Evolutionary conservation across 2,113 vertebrate genomes (phyloP), one percentile per base, ranked within the genome.

Genomic region (Percopsis transmontana): DNA sequence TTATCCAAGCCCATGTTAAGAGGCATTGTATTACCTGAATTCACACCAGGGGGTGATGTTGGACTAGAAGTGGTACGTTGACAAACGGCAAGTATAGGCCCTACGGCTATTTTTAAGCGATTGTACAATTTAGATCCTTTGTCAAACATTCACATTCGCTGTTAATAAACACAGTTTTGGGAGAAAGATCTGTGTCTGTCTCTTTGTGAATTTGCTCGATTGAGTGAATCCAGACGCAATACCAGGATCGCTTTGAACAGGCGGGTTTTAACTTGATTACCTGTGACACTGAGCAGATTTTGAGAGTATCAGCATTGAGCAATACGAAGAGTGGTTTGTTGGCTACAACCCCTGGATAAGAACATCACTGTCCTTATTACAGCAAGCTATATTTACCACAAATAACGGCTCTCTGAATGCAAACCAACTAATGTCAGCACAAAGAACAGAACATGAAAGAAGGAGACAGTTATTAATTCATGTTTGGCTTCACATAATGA

Each of bases 31-130:
- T 23, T 33, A 2, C 52, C 20, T 20, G 3, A 2, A 7, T 59
- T 8, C 15, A 67, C 72, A 84, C 54, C 77, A 87, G 83, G 55
- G 44, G 79, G 70, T 0, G 24, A 12, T 68, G 58, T 78, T 72
- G 33, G 16, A 24, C 44, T 60, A 58, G 2, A 64, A 5, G 44
- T n/a, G 19, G 7, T 51, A 1, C n/a, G 19, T 33, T 27, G 3
- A 38, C 16, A 27, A 16, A 58, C 27, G 19, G 5, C 38, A 39
- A 44, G 20, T 54, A 48, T 61, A 19, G n/a, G n/a, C n/a, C n/a
- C n/a, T n/a, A n/a, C n/a, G n/a, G n/a, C n/a, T 9, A n/a, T 2
- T 6, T 54, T 4, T n/a, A 33, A 33, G 27, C 13, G n/a, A 47
- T 6, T 4, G 14, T 18, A 5, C 45, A 47, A 16, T 16, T 47